A percentile compares a stretch with the other conserved stretches of the same genome.
Evolutionary conservation across 2,113 vertebrate species (phyloP).

Genomic region (Toxotes jaculatrix): DNA sequence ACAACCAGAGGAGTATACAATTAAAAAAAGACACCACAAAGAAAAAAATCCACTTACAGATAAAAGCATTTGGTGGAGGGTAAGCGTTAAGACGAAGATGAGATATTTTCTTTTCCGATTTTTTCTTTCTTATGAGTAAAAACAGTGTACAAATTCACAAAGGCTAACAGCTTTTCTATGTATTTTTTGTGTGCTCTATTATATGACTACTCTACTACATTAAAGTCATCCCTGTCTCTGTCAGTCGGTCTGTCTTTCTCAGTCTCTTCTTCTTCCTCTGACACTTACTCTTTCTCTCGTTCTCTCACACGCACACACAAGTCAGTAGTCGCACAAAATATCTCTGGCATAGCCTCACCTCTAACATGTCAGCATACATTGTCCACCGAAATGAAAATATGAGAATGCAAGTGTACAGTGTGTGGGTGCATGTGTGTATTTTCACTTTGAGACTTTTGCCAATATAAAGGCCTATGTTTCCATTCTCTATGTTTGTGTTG

Average conservation of each 20-base stretch:
- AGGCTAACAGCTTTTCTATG: not conserved
- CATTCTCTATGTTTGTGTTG: not conserved
- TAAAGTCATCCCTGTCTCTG: constrained; percentile 75
- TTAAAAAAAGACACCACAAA: not conserved
- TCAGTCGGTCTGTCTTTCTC: constrained; percentile 10
- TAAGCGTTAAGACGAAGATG: not conserved
- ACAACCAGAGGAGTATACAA: constrained; percentile 17
- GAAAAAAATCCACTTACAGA: not conserved
- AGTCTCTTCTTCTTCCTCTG: too few relatives aligned
- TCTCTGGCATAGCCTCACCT: not conserved
- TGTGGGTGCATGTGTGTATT: not conserved
- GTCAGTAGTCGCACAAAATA: not conserved
- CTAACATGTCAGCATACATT: not conserved
- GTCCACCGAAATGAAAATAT: constrained; percentile 21
- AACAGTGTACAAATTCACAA: constrained; percentile 24
- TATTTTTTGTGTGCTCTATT: constrained; percentile 67
- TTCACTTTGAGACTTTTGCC: not conserved
- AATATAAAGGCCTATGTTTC: not conserved
- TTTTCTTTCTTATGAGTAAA: not conserved
- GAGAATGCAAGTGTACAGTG: constrained; percentile 4
- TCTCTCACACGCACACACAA: constrained; percentile 1
- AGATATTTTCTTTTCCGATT: not conserved
- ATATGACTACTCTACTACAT: constrained; percentile 66
- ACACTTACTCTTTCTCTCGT: too few relatives aligned
- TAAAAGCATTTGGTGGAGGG: not conserved